phyloP scores from a whole-genome alignment of 2,113 vertebrate species.

The Amazona guildingii region DNA sequence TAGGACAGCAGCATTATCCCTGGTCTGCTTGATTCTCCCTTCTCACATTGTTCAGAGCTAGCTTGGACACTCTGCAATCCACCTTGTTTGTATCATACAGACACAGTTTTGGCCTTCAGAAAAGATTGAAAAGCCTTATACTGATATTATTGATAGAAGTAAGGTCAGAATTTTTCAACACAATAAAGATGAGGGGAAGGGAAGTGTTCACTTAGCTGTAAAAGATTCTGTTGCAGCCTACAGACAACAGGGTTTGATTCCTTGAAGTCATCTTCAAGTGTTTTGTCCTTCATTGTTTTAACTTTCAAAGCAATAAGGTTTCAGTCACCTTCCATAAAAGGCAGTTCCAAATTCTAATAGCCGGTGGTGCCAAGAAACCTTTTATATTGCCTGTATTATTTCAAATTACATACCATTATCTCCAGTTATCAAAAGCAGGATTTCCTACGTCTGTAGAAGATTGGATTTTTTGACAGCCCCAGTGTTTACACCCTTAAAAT shows the following conservation, averaged over 20 bases:
- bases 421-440: not conserved
- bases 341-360: not conserved
- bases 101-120: not conserved
- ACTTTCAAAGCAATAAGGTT: not conserved
- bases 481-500: not conserved
- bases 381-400: not conserved
- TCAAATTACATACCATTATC: not conserved
- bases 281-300: not conserved
- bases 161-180: not conserved
- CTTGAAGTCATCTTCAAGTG: not conserved
- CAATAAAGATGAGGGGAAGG: not conserved
- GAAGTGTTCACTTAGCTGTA: not conserved
- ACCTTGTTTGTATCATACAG: not conserved
- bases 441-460: not conserved
- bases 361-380: not conserved
- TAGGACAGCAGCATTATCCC: not conserved
- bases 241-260: not conserved
- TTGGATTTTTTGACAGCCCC: not conserved
- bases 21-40: not conserved
- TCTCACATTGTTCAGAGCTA: not conserved
- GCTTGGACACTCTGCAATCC: not conserved
- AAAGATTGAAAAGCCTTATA: not conserved
- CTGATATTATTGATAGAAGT: not conserved
- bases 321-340: not conserved
- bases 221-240: not conserved